Evolutionary conservation across 1,140 invertebrate genomes (phyloP), one percentile per base, ranked within the genome.

Genomic region (Linepithema humile): DNA sequence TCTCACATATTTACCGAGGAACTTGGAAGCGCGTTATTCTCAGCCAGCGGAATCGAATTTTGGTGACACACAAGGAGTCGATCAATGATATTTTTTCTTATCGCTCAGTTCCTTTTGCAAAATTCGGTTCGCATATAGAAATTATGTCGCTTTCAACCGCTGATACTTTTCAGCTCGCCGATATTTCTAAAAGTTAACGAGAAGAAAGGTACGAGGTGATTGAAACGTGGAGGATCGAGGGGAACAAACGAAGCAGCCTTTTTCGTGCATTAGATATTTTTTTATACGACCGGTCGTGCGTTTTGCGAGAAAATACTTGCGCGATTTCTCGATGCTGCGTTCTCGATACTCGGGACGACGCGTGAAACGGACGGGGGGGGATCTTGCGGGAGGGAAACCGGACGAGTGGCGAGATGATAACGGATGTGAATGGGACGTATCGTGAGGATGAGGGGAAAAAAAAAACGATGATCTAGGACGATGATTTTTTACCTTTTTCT

Each of bases 401-500:
- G n/a, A n/a, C n/a, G n/a, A n/a, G n/a, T n/a, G n/a, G n/a, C n/a
- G n/a, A 12, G 17, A 23, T 32, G 64, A n/a, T n/a, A 20, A 26
- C 53, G 17, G 23, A 35, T 20, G 57, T 26, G 74, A 35, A 26
- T 35, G 43, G 67, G 43, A 23, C 32, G 32, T 35, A 55, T 77
- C 60, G 74, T 26, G 32, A 70, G 48, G 23, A 20, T 4, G 75
- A 75, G 50, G 10, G 12, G 38, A 59, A 29, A 55, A 55, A 32
- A 50, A 38, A 17, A 62, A 53, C 75, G 62, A 57, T 82, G 60
- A 74, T 50, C 35, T 82, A 82, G 62, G 53, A 78, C 6, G 45
- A 82, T 82, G 53, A 84, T 64, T 82, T 85, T 85, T 85, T 85
- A 85, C 75, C 74, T 82, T 80, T 85, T 82, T 85, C 65, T 85